Conservation (phyloP, 1,140 invertebrate genomes). For the Melipona quadrifasciata region DNA sequence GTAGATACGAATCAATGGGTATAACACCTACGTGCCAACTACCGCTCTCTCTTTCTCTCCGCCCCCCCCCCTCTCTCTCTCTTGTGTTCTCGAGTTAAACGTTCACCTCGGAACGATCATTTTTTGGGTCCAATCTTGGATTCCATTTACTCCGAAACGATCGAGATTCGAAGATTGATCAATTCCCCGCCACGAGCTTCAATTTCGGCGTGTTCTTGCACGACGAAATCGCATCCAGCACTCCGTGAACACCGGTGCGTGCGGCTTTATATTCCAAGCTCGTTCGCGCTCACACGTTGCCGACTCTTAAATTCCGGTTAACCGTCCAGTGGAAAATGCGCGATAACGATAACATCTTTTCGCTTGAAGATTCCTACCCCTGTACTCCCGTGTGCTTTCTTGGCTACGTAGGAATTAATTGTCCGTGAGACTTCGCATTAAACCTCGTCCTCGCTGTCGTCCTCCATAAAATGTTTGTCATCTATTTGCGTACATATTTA, state of each 20-base stretch:
- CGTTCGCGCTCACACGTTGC: constrained; percentile 29
- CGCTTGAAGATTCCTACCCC: not conserved
- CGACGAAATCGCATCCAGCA: not conserved
- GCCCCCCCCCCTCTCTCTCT: no score
- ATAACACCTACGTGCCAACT: not conserved
- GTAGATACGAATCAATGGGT: not conserved
- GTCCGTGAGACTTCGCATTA: not conserved
- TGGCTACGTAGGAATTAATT: constrained; percentile 12
- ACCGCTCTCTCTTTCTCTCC: not conserved
- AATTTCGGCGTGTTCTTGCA: not conserved
- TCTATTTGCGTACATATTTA: not conserved
- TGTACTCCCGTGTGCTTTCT: not conserved
- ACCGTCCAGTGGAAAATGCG: constrained; percentile 42
- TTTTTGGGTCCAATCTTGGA: not conserved
- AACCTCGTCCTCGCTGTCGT: no score
- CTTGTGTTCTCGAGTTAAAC: not conserved
- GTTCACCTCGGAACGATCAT: not conserved
- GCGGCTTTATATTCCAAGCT: constrained; percentile 26
- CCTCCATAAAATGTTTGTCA: not conserved
- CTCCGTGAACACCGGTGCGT: constrained; percentile 9
- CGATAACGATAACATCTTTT: constrained; percentile 43
- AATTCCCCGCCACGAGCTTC: not conserved
- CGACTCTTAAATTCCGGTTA: constrained; percentile 41
- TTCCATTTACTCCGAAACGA: not conserved
- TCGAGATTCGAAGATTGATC: not conserved